Evolutionary conservation across 2,797 vertebrate genomes (phyloP).

Genomic region (Acanthiza pusilla): DNA sequence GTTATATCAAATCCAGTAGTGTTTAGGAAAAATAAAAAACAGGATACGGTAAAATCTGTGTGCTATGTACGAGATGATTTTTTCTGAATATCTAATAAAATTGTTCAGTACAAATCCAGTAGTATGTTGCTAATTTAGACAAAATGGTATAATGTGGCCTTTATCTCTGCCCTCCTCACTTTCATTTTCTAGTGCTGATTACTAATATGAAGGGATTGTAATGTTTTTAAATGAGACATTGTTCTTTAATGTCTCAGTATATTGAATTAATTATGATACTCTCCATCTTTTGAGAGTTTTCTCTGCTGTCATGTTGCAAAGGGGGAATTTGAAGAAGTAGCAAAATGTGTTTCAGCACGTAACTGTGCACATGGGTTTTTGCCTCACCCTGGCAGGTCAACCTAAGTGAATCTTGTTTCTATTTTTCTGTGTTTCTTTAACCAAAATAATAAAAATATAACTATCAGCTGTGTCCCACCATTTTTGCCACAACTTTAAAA

Average conservation of each 20-base stretch:
- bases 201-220: background rate
- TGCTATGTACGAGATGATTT: background rate
- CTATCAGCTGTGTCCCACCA: background rate
- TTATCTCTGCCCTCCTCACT: background rate
- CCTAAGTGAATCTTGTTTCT: background rate
- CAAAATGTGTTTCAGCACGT: background rate
- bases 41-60: background rate
- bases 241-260: background rate
- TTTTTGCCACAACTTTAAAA: background rate
- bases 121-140: background rate
- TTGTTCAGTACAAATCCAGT: background rate
- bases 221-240: background rate
- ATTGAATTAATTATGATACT: background rate
- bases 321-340: background rate
- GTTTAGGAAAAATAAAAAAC: background rate
- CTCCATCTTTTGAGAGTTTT: background rate
- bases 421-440: background rate
- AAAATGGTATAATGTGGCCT: background rate
- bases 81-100: background rate
- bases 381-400: background rate
- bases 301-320: background rate
- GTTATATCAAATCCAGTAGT: background rate
- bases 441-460: background rate
- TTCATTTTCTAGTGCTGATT: background rate
- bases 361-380: fast-evolving